A percentile compares a stretch with the other conserved stretches of the same genome.
phyloP scores from a whole-genome alignment of 2,888 invertebrate species.

The Theristus sp. region DNA sequence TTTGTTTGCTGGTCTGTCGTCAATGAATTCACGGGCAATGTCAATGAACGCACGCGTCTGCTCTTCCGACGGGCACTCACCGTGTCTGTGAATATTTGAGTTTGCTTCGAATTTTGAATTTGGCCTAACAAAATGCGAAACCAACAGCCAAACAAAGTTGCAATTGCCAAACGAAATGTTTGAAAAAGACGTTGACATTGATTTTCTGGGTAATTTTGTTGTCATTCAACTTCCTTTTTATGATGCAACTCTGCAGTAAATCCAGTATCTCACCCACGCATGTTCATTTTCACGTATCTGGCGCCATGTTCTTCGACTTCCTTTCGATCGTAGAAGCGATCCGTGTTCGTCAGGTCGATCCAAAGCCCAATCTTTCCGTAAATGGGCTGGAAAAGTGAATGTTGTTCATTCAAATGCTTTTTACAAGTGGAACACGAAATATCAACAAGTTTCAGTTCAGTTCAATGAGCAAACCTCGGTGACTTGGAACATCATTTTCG shows the following conservation, averaged over 20 bases:
- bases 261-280: too few species aligned
- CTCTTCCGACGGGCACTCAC: conserved; percentile 67
- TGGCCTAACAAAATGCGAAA: not conserved
- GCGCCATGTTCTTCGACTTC: conserved; percentile 37
- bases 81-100: conserved; percentile 51
- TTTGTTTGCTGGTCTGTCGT: conserved; percentile 59
- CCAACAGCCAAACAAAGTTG: too few species aligned
- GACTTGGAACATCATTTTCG: conserved; percentile 56
- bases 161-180: too few species aligned
- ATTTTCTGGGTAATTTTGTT: too few species aligned
- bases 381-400: not conserved
- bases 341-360: conserved; percentile 90
- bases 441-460: too few species aligned
- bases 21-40: conserved; percentile 56
- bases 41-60: conserved; percentile 66
- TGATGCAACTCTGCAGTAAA: too few species aligned
- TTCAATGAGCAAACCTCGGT: conserved; percentile 1
- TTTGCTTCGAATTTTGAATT: not conserved
- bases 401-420: too few species aligned
- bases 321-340: conserved; percentile 67
- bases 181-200: not conserved
- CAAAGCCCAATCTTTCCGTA: conserved; percentile 73
- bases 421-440: too few species aligned
- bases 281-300: too few species aligned
- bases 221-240: too few species aligned